Percentiles rank a stretch among this genome's conserved stretches.
These are phyloP conservation scores for Brenthis hecate DNA, from an alignment of 2,888 invertebrate genomes.

Conservation along the genomic window DNA sequence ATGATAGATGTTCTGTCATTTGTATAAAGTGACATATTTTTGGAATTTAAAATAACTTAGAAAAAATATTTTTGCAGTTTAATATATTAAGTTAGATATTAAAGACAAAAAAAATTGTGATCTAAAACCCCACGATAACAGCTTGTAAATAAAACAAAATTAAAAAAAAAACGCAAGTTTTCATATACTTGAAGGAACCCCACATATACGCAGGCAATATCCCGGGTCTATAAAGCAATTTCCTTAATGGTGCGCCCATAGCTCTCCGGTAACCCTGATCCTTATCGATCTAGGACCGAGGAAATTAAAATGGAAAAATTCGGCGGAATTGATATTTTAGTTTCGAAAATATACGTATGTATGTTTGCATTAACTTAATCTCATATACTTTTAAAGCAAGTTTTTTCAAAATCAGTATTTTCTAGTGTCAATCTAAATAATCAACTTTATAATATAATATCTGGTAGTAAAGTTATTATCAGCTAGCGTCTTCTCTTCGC, in stretches of 20 bases:
- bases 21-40: background rate
- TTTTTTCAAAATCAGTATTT: background rate
- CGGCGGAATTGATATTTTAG: slow-evolving; percentile 15
- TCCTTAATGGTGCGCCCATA: slow-evolving; percentile 71
- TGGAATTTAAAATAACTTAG: background rate
- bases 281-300: slow-evolving; percentile 43
- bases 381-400: background rate
- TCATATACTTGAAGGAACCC: slow-evolving; percentile 21
- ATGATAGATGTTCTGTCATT: background rate
- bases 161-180: slow-evolving; percentile 8
- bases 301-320: slow-evolving; percentile 40
- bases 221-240: slow-evolving; percentile 69
- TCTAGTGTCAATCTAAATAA: too few species aligned
- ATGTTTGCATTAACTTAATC: background rate
- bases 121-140: background rate
- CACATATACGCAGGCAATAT: slow-evolving; percentile 42
- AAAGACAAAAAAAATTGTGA: too few species aligned
- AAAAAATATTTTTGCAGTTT: too few species aligned
- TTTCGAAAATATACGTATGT: background rate
- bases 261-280: slow-evolving; percentile 55
- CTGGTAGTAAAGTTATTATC: too few species aligned
- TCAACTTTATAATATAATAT: too few species aligned
- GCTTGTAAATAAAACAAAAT: background rate
- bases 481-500: too few species aligned
- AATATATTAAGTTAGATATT: background rate